Base-by-base conservation (phyloP, 2,888 invertebrate genomes). In the Hyppa rectilinea region DNA sequence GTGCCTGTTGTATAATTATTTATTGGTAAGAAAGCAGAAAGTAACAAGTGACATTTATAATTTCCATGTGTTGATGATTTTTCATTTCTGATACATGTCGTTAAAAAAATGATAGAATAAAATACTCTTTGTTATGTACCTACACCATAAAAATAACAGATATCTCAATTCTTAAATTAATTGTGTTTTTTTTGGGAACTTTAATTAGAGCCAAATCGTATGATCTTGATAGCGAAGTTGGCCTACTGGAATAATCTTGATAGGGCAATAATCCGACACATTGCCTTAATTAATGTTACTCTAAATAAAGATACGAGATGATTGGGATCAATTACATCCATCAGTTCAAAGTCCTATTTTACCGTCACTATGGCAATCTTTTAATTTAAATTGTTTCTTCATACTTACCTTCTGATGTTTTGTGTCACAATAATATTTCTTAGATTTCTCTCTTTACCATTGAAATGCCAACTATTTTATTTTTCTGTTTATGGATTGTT, bases 301-400 rank as follows among this genome's bases (percentile, higher is more conserved):
- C 17, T 49, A 10, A n/a, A n/a, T 36, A 29, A 29, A 70, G 50
- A 62, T 61, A 14, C 1, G 20, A 23, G 40, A 26, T 36, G 73
- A 70, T 73, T 36, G 36, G 34, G 10, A 23, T 5, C 14, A 52
- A 52, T 50, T 20, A 45, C 12, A 63, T 36, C 2, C 14, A 34
- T 29, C 9, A 40, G 40, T 72, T 50, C 73, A 60, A 50, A n/a
- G 34, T 36, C 12, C 73, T 61, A 26, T 10, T 43, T 43, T 50
- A 72, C 4, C 4, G 9, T 40, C 10, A 34, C 9, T 43, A 34
- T 60, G 31, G 31, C 9, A 9, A 38, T n/a, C 12, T 29, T 38
- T 64, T 14, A 1, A 34, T 34, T n/a, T 20, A n/a, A 14, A 20
- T 40, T 56, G 1, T 26, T n/a, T 47, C 14, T 26, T n/a, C n/a